Conservation (phyloP, 2,797 vertebrate species). For the Acanthurus leucopareius region DNA sequence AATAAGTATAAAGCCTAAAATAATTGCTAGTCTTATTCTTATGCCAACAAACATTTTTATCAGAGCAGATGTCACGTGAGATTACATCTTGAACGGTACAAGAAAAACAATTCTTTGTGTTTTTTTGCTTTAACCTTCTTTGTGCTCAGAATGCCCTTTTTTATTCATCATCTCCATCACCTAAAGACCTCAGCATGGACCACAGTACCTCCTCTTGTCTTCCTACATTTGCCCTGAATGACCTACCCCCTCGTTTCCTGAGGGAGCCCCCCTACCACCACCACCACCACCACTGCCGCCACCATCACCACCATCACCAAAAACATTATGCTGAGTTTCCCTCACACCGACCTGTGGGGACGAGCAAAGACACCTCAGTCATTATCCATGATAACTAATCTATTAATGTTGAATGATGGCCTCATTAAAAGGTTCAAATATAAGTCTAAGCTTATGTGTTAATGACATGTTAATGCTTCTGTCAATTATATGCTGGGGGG, state of each 20-base stretch:
- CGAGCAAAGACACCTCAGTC: constrained; percentile 83
- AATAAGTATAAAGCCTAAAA: constrained; percentile 6
- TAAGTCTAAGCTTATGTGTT: constrained; percentile 87
- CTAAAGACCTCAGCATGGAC: constrained; percentile 47
- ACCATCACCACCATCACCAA: constrained; percentile 32
- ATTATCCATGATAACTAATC: constrained; percentile 86
- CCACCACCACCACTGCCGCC: not conserved
- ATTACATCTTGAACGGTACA: constrained; percentile 27
- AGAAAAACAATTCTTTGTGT: constrained; percentile 39
- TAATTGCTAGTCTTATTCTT: not conserved
- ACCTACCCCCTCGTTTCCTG: constrained; percentile 71
- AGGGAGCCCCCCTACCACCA: constrained; percentile 9
- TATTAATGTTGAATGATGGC: constrained; percentile 87
- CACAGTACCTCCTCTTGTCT: constrained; percentile 59
- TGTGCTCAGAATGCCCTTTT: too few species aligned
- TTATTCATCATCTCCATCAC: constrained; percentile 57
- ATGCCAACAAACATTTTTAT: constrained; percentile 13
- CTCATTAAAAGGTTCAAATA: constrained; percentile 88
- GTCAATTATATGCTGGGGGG: constrained; percentile 82
- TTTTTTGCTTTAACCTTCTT: constrained; percentile 39
- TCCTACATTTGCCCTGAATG: constrained; percentile 53
- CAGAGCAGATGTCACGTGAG: constrained; percentile 16
- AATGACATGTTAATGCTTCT: constrained; percentile 89
- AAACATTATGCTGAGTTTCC: constrained; percentile 80
- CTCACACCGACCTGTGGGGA: constrained; percentile 78